A percentile compares a stretch with the other conserved stretches of the same genome.
phyloP scores from a whole-genome alignment of 2,888 invertebrate genomes.

The Ferdinandea cuprea region DNA sequence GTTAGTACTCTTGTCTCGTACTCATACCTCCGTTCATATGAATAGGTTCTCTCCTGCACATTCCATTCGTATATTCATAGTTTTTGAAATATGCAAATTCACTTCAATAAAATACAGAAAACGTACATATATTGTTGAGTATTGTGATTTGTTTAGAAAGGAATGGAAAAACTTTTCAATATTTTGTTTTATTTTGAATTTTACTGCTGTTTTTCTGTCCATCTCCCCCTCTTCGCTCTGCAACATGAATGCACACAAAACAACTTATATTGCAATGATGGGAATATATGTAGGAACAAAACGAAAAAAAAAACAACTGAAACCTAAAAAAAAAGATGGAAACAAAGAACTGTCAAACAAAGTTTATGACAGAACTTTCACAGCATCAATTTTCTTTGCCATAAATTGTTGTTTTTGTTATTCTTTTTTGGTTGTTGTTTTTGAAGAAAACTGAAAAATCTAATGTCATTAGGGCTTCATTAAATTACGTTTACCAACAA shows the following conservation, averaged over 20 bases:
- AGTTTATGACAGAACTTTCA: slow-evolving; percentile 39
- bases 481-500: slow-evolving; percentile 17
- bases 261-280: slow-evolving; percentile 30
- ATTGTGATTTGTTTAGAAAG: slow-evolving; percentile 46
- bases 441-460: neutral
- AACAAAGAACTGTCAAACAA: slow-evolving; percentile 31
- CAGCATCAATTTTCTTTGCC: slow-evolving; percentile 18
- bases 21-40: slow-evolving; percentile 1
- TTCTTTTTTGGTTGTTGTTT: neutral
- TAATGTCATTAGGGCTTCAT: slow-evolving; percentile 14
- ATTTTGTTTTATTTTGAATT: neutral
- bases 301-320: neutral
- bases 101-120: slow-evolving; percentile 34
- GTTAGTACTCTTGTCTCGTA: neutral
- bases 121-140: slow-evolving; percentile 28
- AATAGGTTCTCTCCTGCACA: slow-evolving; percentile 17
- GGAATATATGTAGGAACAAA: slow-evolving; percentile 3
- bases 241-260: slow-evolving; percentile 13
- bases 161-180: slow-evolving; percentile 42
- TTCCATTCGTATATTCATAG: slow-evolving; percentile 27
- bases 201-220: neutral
- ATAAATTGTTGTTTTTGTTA: slow-evolving; percentile 1
- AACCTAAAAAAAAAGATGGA: neutral
- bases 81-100: slow-evolving; percentile 49
- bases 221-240: too few species aligned